Evolutionary conservation across 2,888 invertebrate species (phyloP).

Genomic region (Epinotia ramella): DNA sequence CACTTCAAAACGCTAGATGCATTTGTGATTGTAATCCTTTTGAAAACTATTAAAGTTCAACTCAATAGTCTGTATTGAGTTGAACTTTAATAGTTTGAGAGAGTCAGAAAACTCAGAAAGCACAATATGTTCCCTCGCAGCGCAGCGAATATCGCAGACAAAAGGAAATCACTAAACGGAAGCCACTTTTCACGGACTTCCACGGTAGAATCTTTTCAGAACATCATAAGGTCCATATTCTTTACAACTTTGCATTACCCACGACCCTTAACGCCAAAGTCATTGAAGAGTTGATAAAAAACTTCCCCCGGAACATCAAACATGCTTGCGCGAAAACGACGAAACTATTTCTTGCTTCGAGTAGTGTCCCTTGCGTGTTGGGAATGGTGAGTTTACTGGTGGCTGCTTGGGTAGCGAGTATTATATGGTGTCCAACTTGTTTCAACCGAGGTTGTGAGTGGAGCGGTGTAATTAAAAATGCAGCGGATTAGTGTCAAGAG

Average conservation of each 20-base stretch:
- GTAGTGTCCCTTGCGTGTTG: slow-evolving; percentile 10
- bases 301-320: slow-evolving; percentile 26
- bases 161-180: slow-evolving; percentile 31
- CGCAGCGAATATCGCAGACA: slow-evolving; percentile 16
- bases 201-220: slow-evolving; percentile 15
- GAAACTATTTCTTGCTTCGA: not conserved
- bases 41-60: slow-evolving; percentile 1
- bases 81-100: no score
- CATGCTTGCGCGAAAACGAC: slow-evolving; percentile 6
- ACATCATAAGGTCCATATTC: slow-evolving; percentile 8
- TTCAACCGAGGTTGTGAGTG: slow-evolving; percentile 9
- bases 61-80: not conserved
- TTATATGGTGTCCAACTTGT: slow-evolving; percentile 23
- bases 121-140: not conserved
- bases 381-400: not conserved
- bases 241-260: slow-evolving; percentile 10
- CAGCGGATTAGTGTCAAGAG: slow-evolving; percentile 45
- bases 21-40: slow-evolving; percentile 14
- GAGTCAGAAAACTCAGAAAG: slow-evolving; percentile 7
- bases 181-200: slow-evolving; percentile 22
- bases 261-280: slow-evolving; percentile 9
- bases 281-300: slow-evolving; percentile 29
- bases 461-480: slow-evolving; percentile 43
- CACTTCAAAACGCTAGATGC: slow-evolving; percentile 4
- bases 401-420: slow-evolving; percentile 11